Evolutionary conservation across 2,113 vertebrate genomes (phyloP).

Genomic region (Cololabis saira): DNA sequence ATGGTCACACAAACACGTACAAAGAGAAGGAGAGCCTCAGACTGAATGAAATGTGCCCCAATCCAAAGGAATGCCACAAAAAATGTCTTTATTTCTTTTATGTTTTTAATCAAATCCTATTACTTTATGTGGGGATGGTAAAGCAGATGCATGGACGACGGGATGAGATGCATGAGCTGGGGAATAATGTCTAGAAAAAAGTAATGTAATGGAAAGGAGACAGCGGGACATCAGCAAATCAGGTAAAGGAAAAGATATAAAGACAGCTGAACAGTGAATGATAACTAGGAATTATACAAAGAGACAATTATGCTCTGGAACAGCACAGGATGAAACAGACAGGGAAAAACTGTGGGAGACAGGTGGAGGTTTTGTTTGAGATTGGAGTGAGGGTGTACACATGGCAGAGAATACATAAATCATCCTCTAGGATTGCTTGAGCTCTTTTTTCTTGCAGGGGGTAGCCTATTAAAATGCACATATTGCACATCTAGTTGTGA

Average conservation of each 20-base stretch:
- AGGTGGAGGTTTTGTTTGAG: background rate
- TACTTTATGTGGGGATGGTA: conserved; percentile 30
- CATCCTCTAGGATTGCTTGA: no score
- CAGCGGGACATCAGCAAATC: background rate
- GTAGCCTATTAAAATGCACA: background rate
- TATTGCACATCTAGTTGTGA: background rate
- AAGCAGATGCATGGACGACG: conserved; percentile 11
- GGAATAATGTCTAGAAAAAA: conserved; percentile 28
- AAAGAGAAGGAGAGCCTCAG: conserved; percentile 1
- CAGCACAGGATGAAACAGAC: background rate
- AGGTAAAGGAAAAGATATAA: background rate
- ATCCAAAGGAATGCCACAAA: conserved; percentile 25
- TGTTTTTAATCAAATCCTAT: conserved; percentile 55
- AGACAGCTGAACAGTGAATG: background rate
- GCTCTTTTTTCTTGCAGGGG: background rate
- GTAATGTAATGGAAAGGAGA: conserved; percentile 6
- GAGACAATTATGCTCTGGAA: background rate
- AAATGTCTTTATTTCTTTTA: conserved; percentile 35
- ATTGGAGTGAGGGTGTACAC: no score
- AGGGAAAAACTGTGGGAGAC: background rate
- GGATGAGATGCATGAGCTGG: conserved; percentile 17
- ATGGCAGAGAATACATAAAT: no score
- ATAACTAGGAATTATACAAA: conserved; percentile 4
- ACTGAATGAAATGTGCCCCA: conserved; percentile 24
- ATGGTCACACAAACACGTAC: conserved; percentile 1